phyloP scores from a whole-genome alignment of 1,140 invertebrate genomes.

The Apis florea region DNA sequence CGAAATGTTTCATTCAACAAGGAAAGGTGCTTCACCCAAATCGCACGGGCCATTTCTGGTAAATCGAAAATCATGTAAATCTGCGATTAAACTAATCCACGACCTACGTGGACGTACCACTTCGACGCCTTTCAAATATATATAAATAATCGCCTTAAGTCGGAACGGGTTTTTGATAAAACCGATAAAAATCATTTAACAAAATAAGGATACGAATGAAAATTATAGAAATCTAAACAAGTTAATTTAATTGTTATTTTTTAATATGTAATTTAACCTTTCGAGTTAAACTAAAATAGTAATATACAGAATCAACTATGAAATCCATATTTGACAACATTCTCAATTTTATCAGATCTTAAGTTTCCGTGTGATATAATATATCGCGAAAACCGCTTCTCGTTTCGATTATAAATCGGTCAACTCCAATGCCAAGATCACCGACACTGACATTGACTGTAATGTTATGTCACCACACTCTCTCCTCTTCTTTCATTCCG shows the following conservation, averaged over 20 bases:
- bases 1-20: conserved; percentile 63
- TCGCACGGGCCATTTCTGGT: conserved; percentile 1
- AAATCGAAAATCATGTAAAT: neutral
- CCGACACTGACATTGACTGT: conserved; percentile 62
- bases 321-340: no score
- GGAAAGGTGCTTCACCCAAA: conserved; percentile 33
- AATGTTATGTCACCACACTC: conserved; percentile 59
- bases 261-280: no score
- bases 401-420: neutral
- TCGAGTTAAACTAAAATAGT: no score
- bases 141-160: neutral
- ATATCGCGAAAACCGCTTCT: neutral
- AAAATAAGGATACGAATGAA: no score
- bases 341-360: no score
- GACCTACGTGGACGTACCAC: neutral
- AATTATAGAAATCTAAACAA: no score
- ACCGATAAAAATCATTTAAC: no score
- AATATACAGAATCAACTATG: no score
- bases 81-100: neutral
- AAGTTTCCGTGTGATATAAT: neutral
- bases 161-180: neutral
- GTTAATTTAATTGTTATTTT: no score
- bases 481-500: neutral
- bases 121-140: neutral
- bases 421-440: conserved; percentile 31